Percentiles rank a stretch among this genome's conserved stretches.
Evolutionary conservation across 2,113 vertebrate genomes (phyloP).

Genomic region (Hassar affinis): DNA sequence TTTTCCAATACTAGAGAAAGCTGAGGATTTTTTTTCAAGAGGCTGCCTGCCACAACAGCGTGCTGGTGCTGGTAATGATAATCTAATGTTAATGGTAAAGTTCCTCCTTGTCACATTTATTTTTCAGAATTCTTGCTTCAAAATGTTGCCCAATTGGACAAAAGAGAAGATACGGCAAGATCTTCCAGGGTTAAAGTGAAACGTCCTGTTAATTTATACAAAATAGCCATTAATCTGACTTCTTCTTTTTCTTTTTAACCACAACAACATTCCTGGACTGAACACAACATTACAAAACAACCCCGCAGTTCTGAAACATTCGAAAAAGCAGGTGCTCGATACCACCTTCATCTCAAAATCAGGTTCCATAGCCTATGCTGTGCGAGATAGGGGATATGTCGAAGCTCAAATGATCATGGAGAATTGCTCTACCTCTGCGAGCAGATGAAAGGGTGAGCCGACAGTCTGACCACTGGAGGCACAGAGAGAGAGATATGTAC

Average conservation of each 20-base stretch:
- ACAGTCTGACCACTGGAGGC: not conserved
- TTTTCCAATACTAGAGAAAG: not conserved
- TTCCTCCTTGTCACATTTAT: not conserved
- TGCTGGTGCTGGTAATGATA: not conserved
- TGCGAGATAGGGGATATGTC: not conserved
- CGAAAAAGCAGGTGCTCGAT: not conserved
- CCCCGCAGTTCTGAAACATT: not conserved
- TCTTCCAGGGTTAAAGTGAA: not conserved
- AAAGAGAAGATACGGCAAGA: not conserved
- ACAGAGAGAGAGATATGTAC: slow-evolving; percentile 22
- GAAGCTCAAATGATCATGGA: slow-evolving; percentile 24
- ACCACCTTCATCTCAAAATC: slow-evolving; percentile 29
- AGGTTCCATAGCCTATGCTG: not conserved
- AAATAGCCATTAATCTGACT: not conserved
- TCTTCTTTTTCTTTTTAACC: not conserved
- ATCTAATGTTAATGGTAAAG: not conserved
- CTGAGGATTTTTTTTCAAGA: not conserved
- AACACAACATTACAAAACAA: not conserved
- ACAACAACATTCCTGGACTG: not conserved
- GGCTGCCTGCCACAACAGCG: slow-evolving; percentile 7
- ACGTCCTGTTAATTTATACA: not conserved
- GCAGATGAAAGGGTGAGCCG: slow-evolving; percentile 36
- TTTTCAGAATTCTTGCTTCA: not conserved
- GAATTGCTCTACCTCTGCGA: slow-evolving; percentile 21
- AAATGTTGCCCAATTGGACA: not conserved